These are phyloP conservation scores for Aphaenogaster ashmeadi DNA, from an alignment of 1,140 invertebrate species.

Conservation along the genomic window DNA sequence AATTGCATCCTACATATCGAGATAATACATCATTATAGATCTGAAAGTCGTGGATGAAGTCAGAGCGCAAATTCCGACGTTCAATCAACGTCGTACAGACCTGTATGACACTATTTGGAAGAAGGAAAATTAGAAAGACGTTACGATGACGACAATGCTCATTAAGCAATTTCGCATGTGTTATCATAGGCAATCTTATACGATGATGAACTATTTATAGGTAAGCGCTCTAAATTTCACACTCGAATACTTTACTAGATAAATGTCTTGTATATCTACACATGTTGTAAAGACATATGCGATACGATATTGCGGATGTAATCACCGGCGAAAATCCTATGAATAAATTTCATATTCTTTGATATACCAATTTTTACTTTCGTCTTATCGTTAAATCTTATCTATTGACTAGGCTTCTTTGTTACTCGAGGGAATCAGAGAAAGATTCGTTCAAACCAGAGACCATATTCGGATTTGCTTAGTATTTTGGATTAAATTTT, in stretches of 20 bases:
- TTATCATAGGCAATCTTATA: background rate
- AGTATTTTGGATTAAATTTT: conserved; percentile 55
- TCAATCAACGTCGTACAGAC: conserved; percentile 92
- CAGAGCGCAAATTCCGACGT: conserved; percentile 93
- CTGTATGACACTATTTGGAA: conserved; percentile 91
- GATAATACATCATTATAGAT: conserved; percentile 88
- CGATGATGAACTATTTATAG: background rate
- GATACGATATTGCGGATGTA: background rate
- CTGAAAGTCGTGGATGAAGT: conserved; percentile 91
- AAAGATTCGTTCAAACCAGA: background rate
- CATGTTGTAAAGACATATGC: background rate
- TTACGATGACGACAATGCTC: background rate
- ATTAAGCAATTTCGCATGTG: conserved; percentile 15
- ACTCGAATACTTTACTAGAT: conserved; percentile 23
- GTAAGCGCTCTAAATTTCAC: background rate
- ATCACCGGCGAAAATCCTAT: background rate
- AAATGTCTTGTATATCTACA: background rate
- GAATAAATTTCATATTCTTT: conserved; percentile 49
- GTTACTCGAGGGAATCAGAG: background rate
- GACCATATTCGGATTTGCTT: conserved; percentile 52
- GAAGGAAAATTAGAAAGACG: conserved; percentile 31
- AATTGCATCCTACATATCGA: background rate
- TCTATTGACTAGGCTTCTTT: background rate
- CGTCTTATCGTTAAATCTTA: conserved; percentile 6
- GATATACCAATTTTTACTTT: conserved; percentile 1